These are phyloP conservation scores for Betta splendens DNA, from an alignment of 2,797 vertebrate species.

Conservation along the genomic window DNA sequence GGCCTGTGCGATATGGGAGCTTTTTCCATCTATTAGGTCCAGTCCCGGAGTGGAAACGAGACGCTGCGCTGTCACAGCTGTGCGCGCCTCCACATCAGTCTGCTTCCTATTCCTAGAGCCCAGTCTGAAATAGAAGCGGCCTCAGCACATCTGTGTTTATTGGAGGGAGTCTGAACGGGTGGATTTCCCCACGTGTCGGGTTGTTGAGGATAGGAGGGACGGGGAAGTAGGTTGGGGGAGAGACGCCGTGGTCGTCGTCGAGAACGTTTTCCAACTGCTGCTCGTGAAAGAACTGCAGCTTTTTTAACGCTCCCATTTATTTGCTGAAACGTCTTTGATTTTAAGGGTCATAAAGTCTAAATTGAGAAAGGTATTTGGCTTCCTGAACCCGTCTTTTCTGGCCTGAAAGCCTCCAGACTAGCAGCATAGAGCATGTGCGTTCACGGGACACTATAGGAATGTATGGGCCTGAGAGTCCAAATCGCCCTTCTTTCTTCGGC, in stretches of 20 bases:
- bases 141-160: slow-evolving; percentile 69
- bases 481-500: slow-evolving; percentile 48
- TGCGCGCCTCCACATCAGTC: slow-evolving; percentile 60
- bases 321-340: slow-evolving; percentile 43
- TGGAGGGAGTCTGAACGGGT: slow-evolving; percentile 56
- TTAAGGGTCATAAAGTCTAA: slow-evolving; percentile 44
- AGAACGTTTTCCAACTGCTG: slow-evolving; percentile 46
- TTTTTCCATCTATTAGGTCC: slow-evolving; percentile 58
- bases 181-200: slow-evolving; percentile 67
- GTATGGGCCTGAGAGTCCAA: slow-evolving; percentile 53
- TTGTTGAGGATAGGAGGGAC: slow-evolving; percentile 60
- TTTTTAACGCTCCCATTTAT: slow-evolving; percentile 22
- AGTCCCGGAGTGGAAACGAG: slow-evolving; percentile 51
- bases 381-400: slow-evolving; percentile 39
- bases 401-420: slow-evolving; percentile 17
- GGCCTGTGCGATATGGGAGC: slow-evolving; percentile 29
- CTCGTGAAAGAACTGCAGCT: slow-evolving; percentile 18
- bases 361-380: slow-evolving; percentile 56
- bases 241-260: slow-evolving; percentile 43
- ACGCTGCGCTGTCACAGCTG: slow-evolving; percentile 63
- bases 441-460: slow-evolving; percentile 42
- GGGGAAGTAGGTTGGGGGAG: slow-evolving; percentile 28
- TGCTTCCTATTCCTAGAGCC: slow-evolving; percentile 67
- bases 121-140: slow-evolving; percentile 71
- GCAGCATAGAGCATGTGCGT: slow-evolving; percentile 19